Percentiles rank a stretch among this genome's conserved stretches.
Evolutionary conservation across 2,797 vertebrate genomes (phyloP).

Genomic region (Gymnothorax javanicus): DNA sequence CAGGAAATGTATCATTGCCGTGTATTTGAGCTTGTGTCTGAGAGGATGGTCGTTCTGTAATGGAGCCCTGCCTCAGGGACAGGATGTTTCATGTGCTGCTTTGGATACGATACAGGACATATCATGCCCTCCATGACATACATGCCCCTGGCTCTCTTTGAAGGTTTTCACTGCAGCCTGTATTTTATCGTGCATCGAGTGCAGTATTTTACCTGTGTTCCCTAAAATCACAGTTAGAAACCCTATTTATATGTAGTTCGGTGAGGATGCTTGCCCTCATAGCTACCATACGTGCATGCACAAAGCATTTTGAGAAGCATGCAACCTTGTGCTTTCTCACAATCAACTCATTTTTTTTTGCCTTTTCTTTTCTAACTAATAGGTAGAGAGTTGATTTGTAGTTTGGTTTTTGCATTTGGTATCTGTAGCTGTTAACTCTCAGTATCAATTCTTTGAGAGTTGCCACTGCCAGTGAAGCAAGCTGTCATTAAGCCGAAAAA

Average conservation of each 20-base stretch:
- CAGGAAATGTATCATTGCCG: not conserved
- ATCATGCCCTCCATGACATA: not conserved
- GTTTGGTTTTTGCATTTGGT: too few species aligned
- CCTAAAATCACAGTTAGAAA: not conserved
- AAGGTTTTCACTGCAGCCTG: not conserved
- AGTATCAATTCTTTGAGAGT: too few species aligned
- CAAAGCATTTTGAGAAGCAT: not conserved
- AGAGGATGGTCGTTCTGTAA: not conserved
- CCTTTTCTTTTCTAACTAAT: too few species aligned
- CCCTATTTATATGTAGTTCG: not conserved
- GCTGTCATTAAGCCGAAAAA: too few species aligned
- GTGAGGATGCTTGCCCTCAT: not conserved
- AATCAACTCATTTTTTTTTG: not conserved
- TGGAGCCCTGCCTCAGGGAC: not conserved
- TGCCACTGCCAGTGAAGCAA: too few species aligned
- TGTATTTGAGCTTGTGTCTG: not conserved
- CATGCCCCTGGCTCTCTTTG: not conserved
- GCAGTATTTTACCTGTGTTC: not conserved
- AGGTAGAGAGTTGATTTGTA: too few species aligned
- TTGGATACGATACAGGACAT: not conserved
- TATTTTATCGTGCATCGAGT: not conserved
- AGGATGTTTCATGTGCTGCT: not conserved
- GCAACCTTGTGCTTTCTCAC: not conserved
- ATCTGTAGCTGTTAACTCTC: too few species aligned
- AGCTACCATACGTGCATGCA: not conserved